Percentiles rank a stretch among this genome's conserved stretches.
phyloP scores from a whole-genome alignment of 1,140 invertebrate species.

The Aphelenchoides avenae region DNA sequence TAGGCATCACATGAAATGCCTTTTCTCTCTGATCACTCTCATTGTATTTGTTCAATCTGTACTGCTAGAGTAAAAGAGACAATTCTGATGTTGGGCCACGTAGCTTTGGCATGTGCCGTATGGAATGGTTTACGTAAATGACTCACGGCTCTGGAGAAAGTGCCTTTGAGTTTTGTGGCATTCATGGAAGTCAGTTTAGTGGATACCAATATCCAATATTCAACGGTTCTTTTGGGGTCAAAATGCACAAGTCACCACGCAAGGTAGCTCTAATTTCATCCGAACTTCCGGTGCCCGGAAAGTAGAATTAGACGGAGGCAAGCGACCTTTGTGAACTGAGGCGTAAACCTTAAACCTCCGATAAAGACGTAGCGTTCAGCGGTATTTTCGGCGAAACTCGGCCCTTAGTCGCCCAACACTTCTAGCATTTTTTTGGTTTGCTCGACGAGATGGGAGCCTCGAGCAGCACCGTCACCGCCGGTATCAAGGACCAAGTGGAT shows the following conservation, averaged over 20 bases:
- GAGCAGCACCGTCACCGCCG: slow-evolving; percentile 49
- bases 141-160: too few relatives aligned
- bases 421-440: not conserved
- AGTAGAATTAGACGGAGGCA: too few relatives aligned
- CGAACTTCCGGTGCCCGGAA: not conserved
- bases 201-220: not conserved
- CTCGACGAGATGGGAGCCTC: slow-evolving; percentile 41
- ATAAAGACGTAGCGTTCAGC: not conserved
- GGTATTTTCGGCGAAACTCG: slow-evolving; percentile 10
- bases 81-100: too few relatives aligned
- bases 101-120: too few relatives aligned
- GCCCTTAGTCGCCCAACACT: not conserved
- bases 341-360: too few relatives aligned
- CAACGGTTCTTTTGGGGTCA: slow-evolving; percentile 7
- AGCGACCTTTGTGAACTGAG: too few relatives aligned
- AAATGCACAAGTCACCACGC: not conserved
- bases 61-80: too few relatives aligned
- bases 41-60: too few relatives aligned
- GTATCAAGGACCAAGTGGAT: slow-evolving; percentile 52
- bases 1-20: too few relatives aligned
- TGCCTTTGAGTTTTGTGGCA: not conserved
- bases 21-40: too few relatives aligned
- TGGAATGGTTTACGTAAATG: too few relatives aligned
- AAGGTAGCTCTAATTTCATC: slow-evolving; percentile 7
- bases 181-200: not conserved